A percentile compares a stretch with the other conserved stretches of the same genome.
Evolutionary conservation across 2,797 vertebrate genomes (phyloP).

Genomic region (Synanceia verrucosa): DNA sequence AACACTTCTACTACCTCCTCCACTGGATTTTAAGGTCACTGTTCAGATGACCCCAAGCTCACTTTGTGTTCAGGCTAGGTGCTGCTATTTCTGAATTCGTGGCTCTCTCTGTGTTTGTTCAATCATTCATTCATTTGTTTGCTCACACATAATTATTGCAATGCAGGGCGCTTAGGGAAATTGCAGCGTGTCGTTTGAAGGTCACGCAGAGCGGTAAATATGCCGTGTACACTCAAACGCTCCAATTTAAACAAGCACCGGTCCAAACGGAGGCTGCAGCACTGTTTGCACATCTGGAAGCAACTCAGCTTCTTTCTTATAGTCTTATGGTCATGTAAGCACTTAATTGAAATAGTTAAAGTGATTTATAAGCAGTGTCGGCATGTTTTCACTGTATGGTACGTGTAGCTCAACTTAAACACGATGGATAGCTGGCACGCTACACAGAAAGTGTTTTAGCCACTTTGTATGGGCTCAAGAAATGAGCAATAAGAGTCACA

Average conservation of each 20-base stretch:
- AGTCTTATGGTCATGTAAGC: neutral
- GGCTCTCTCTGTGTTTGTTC: slow-evolving; percentile 35
- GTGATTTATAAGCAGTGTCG: neutral
- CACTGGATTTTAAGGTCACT: neutral
- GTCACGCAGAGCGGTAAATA: slow-evolving; percentile 53
- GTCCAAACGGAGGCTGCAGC: slow-evolving; percentile 12
- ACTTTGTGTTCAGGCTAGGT: neutral
- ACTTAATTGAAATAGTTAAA: neutral
- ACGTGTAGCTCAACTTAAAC: neutral
- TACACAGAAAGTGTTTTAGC: neutral
- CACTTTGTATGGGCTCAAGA: neutral
- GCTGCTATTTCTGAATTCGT: neutral
- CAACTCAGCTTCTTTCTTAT: neutral
- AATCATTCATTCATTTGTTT: slow-evolving; percentile 55
- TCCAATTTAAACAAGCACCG: slow-evolving; percentile 38
- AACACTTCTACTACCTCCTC: neutral
- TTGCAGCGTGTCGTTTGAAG: slow-evolving; percentile 52
- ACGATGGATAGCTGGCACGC: neutral
- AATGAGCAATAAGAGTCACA: neutral
- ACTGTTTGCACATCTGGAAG: slow-evolving; percentile 30
- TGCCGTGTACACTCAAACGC: slow-evolving; percentile 33
- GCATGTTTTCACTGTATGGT: neutral
- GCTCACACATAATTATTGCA: slow-evolving; percentile 57
- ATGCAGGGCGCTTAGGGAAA: slow-evolving; percentile 57
- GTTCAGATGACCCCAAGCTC: neutral